Conservation (phyloP, 1,140 invertebrate species). For the Liolophura sinensis region DNA sequence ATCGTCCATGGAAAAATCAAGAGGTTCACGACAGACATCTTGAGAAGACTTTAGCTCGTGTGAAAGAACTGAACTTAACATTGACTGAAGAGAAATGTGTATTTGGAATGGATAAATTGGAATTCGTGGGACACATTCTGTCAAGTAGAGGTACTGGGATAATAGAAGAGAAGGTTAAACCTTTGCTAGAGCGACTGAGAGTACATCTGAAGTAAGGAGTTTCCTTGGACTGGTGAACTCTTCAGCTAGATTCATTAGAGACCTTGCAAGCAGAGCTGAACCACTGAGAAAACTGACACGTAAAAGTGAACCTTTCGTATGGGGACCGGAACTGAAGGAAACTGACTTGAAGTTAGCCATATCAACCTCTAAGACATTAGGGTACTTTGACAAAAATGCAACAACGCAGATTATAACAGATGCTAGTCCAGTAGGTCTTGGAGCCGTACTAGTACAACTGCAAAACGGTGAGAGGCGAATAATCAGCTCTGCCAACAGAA, state of each 20-base stretch:
- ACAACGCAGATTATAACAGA: constrained; percentile 20
- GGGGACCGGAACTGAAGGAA: constrained; percentile 2
- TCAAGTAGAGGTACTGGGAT: constrained; percentile 18
- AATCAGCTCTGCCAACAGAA: constrained; percentile 25
- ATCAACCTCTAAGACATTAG: constrained; percentile 7
- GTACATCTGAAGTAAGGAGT: constrained; percentile 6
- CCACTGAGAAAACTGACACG: background rate
- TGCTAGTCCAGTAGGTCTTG: constrained; percentile 19
- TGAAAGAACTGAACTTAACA: constrained; percentile 20
- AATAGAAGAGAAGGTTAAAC: background rate
- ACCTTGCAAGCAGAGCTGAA: constrained; percentile 5
- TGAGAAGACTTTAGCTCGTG: constrained; percentile 13
- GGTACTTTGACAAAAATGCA: constrained; percentile 14
- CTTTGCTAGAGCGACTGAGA: background rate
- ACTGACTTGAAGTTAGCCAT: constrained; percentile 9
- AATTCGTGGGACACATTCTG: constrained; percentile 32
- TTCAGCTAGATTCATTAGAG: constrained; percentile 3
- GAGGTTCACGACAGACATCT: constrained; percentile 28
- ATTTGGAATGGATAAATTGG: constrained; percentile 23
- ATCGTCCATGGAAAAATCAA: constrained; percentile 26
- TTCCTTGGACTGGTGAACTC: constrained; percentile 12
- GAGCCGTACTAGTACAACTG: constrained; percentile 18
- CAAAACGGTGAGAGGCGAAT: constrained; percentile 11
- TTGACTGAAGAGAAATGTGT: constrained; percentile 27
- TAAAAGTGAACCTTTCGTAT: constrained; percentile 5